Base-by-base conservation (phyloP, 2,797 vertebrate species). In the Halcyon leucocephala region DNA sequence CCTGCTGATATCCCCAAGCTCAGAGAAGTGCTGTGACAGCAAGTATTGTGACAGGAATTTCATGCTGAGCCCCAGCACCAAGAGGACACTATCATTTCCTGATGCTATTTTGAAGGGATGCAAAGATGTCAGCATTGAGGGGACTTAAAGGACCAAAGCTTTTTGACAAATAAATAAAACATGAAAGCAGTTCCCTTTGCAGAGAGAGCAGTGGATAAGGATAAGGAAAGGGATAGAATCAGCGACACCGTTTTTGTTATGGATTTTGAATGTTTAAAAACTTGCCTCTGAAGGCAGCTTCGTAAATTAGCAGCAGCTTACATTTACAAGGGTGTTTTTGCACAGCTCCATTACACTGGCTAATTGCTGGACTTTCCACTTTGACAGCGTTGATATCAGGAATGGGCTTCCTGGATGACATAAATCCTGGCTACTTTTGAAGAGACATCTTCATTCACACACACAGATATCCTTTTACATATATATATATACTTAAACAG, bases 151-250 rank as follows among this genome's bases (percentile, higher is more conserved):
- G 41, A 64, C 66, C 88, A 90, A 92, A 95, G 81, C 44, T 89
- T 58, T 90, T 85, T 51, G 72, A 73, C 77, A 66, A 80, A 93
- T 92, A 85, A 91, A 92, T 87, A 85, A 96, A 83, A 89, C 54
- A 86, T 85, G 20, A 60, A 96, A 82, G 61, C 19, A 41, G 64
- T 14, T 86, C n/a, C 41, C n/a, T 91, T 78, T 65, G 19, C 80
- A 82, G 49, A n/a, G 31, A 82, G 31, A 80, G 44, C 29, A 65
- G 57, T 39, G 35, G 61, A 58, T 58, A 80, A 79, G 91, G 72
- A 64, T 67, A 74, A 65, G 61, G 37, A 69, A 46, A 94, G 15
- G 42, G 22, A 58, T 84, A 76, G 42, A 55, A 90, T 51, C n/a
- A 82, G 81, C 42, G 69, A 25, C 26, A 60, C 35, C 39, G 41